These are phyloP conservation scores for Hipposideros larvatus DNA, from an alignment of 2,797 vertebrate genomes.

Conservation along the genomic window DNA sequence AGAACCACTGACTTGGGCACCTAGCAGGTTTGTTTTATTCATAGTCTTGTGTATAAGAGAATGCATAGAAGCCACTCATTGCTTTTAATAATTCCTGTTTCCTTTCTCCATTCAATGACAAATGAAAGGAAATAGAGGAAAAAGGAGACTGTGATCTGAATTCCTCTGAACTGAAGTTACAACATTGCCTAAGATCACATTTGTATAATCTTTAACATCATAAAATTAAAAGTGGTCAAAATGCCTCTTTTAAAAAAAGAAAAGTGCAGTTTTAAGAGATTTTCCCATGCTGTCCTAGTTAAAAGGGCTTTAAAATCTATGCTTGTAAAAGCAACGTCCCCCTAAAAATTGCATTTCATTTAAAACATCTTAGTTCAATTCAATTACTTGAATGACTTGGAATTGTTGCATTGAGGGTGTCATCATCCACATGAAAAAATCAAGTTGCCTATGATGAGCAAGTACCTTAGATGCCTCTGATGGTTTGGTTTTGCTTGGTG, in stretches of 20 bases:
- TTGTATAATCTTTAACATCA: neutral
- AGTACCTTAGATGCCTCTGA: neutral
- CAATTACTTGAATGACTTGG: neutral
- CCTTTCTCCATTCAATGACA: conserved; percentile 2
- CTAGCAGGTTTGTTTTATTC: neutral
- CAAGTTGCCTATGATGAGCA: neutral
- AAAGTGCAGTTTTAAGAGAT: neutral
- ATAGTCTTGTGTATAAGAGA: neutral
- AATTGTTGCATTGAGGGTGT: neutral
- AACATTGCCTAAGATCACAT: neutral
- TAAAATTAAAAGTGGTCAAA: neutral
- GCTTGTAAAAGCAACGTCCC: neutral
- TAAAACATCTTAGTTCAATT: neutral
- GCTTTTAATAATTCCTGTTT: neutral
- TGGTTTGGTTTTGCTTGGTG: neutral
- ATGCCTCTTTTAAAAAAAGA: neutral
- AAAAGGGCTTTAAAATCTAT: neutral
- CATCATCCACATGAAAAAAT: neutral
- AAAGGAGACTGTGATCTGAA: neutral
- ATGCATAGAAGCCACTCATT: neutral
- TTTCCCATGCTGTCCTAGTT: neutral
- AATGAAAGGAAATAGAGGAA: neutral
- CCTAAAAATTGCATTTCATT: neutral
- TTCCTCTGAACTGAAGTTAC: conserved; percentile 1
- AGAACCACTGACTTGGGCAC: neutral